Evolutionary conservation across 92 coral and sea anemone genomes (phyloP).

Genomic region (Porites evermanni): DNA sequence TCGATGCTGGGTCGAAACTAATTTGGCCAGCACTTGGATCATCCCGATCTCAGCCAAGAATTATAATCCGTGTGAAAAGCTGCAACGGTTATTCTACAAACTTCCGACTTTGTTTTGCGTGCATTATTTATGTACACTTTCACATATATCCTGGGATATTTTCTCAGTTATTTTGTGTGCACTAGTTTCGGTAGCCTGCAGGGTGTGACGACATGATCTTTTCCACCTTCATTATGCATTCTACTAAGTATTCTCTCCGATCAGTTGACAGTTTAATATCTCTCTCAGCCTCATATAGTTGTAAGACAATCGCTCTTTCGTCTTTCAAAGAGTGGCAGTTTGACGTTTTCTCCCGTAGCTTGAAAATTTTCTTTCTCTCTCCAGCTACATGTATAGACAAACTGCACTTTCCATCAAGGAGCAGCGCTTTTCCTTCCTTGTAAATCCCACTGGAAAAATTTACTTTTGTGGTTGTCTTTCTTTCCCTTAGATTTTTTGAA

Average conservation of each 20-base stretch:
- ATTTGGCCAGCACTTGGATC: no score
- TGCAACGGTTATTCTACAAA: no score
- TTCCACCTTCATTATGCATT: background rate
- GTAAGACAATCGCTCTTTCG: conserved; percentile 23
- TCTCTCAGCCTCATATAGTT: background rate
- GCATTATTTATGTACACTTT: no score
- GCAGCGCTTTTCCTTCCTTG: no score
- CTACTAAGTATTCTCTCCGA: background rate
- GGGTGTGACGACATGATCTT: background rate
- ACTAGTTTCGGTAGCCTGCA: background rate
- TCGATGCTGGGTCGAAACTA: no score
- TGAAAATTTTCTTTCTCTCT: conserved; percentile 7
- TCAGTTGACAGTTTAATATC: background rate
- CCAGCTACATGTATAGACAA: conserved; percentile 14
- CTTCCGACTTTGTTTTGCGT: no score
- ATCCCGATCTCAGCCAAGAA: no score
- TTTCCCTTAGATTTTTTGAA: background rate
- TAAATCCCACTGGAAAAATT: background rate
- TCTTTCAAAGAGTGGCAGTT: background rate
- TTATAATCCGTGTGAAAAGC: no score
- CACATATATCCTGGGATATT: background rate
- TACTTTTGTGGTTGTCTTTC: background rate
- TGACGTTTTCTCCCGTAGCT: background rate
- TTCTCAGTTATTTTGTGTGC: background rate
- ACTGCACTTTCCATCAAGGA: background rate